These are phyloP conservation scores for Crotophaga sulcirostris DNA, from an alignment of 2,113 vertebrate genomes.

Conservation along the genomic window DNA sequence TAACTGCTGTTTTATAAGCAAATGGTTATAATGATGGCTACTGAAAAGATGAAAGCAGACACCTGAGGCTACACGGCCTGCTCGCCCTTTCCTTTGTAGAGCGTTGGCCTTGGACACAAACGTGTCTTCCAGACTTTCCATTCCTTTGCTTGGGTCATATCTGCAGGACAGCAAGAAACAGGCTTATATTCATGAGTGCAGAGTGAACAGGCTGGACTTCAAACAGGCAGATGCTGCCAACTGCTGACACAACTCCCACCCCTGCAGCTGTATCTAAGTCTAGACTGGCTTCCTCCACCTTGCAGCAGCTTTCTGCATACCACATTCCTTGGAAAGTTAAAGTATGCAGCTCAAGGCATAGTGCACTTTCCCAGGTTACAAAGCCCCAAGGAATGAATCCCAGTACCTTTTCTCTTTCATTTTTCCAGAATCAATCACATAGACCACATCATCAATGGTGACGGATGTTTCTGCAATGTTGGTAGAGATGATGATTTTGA, in stretches of 20 bases:
- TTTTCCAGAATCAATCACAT: constrained; percentile 94
- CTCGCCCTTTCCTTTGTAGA: constrained; percentile 91
- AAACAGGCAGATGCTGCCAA: background rate
- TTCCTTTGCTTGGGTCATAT: constrained; percentile 92
- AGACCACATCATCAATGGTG: constrained; percentile 96
- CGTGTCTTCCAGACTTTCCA: constrained; percentile 96
- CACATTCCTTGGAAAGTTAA: background rate
- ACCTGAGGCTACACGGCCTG: constrained; percentile 92
- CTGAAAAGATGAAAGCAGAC: constrained; percentile 97
- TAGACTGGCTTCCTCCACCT: background rate
- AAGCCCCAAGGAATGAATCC: background rate
- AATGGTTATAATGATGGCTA: constrained; percentile 90
- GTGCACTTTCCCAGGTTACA: background rate
- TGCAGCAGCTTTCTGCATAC: background rate
- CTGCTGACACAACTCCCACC: background rate
- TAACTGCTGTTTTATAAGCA: constrained; percentile 88
- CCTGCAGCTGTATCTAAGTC: background rate
- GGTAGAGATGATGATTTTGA: constrained; percentile 97
- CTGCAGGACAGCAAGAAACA: constrained; percentile 64
- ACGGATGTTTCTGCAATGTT: constrained; percentile 98
- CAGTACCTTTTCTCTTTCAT: constrained; percentile 97
- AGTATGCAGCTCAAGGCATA: background rate
- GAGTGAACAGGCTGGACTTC: background rate
- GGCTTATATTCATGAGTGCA: background rate
- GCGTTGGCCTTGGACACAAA: constrained; percentile 94